phyloP scores from a whole-genome alignment of 2,113 vertebrate genomes.

The Cololabis saira region DNA sequence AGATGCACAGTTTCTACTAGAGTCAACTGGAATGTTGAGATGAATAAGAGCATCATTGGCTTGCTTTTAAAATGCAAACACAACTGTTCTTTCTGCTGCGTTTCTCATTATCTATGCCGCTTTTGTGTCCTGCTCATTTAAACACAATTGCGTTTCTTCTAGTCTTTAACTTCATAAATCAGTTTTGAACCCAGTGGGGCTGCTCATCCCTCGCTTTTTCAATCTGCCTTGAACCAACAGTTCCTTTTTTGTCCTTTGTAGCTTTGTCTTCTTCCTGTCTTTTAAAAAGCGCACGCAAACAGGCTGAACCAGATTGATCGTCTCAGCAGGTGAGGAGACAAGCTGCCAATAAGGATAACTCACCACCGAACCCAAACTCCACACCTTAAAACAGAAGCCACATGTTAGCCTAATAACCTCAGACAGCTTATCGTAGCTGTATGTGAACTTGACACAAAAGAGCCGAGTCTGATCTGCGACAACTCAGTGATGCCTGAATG shows the following conservation, averaged over 20 bases:
- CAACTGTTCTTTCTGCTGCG: too few relatives aligned
- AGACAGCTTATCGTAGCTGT: slow-evolving; percentile 14
- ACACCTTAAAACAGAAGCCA: slow-evolving; percentile 42
- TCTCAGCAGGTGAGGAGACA: slow-evolving; percentile 56
- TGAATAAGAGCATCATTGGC: too few relatives aligned
- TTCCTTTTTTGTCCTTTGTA: slow-evolving; percentile 10
- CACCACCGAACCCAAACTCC: slow-evolving; percentile 17
- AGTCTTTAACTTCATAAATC: neutral
- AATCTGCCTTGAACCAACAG: neutral
- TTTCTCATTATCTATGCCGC: too few relatives aligned
- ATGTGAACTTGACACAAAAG: slow-evolving; percentile 9
- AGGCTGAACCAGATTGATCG: slow-evolving; percentile 59
- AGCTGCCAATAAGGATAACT: slow-evolving; percentile 59
- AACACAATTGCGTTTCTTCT: neutral
- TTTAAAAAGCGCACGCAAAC: slow-evolving; percentile 10
- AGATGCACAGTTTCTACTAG: too few relatives aligned
- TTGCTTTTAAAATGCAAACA: too few relatives aligned
- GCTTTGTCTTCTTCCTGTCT: neutral
- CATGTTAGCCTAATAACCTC: slow-evolving; percentile 29
- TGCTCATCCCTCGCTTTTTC: neutral
- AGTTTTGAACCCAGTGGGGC: neutral
- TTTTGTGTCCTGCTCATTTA: too few relatives aligned
- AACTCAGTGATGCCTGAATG: slow-evolving; percentile 9
- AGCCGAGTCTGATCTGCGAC: slow-evolving; percentile 20
- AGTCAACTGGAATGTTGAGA: too few relatives aligned